phyloP scores from a whole-genome alignment of 2,113 vertebrate species.

The Megaleporinus macrocephalus region DNA sequence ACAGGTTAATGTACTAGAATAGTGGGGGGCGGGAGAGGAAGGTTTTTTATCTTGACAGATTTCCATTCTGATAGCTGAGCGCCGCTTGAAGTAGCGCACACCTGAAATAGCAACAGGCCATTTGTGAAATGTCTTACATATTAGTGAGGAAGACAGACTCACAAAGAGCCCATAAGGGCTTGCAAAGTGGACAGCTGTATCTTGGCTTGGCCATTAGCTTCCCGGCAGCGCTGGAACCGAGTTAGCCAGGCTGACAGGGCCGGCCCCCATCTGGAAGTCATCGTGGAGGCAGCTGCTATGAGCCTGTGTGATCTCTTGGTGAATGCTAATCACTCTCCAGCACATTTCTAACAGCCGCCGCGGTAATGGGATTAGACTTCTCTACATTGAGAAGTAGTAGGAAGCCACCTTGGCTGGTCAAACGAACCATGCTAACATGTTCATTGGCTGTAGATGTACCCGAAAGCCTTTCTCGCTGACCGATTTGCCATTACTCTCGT shows the following conservation, averaged over 20 bases:
- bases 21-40: not conserved
- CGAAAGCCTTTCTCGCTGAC: conserved; percentile 6
- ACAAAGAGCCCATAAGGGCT: not conserved
- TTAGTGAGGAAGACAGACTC: not conserved
- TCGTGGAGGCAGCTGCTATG: conserved; percentile 40
- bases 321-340: conserved; percentile 44
- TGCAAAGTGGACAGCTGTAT: not conserved
- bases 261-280: conserved; percentile 45
- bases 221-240: not conserved
- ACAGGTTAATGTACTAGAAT: not conserved
- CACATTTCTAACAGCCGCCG: conserved; percentile 27
- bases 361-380: conserved; percentile 24
- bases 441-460: not conserved
- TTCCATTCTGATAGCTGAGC: not conserved
- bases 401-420: not conserved
- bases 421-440: not conserved
- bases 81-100: not conserved
- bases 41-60: not conserved
- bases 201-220: not conserved
- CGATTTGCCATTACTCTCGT: conserved; percentile 46
- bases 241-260: not conserved
- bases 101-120: not conserved
- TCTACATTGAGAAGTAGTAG: not conserved
- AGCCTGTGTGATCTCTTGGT: conserved; percentile 36
- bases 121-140: not conserved